Evolutionary conservation across 2,797 vertebrate genomes (phyloP).

Genomic region (Glossophaga mutica): DNA sequence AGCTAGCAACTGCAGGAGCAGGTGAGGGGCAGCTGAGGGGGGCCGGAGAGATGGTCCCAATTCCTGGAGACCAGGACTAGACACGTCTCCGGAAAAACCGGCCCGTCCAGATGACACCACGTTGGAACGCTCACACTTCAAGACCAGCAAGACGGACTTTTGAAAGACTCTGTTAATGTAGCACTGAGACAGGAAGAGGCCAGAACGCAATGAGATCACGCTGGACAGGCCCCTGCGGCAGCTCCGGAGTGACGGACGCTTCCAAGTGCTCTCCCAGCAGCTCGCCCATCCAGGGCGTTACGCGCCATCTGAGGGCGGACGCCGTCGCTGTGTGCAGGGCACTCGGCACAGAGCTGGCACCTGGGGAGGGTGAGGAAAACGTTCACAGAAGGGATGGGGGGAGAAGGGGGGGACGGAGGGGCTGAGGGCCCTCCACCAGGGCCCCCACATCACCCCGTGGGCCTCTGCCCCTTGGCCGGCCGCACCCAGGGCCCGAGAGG

Average conservation of each 20-base stretch:
- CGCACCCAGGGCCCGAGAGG: not conserved
- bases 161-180: not conserved
- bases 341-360: not conserved
- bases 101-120: not conserved
- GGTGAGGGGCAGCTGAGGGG: not conserved
- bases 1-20: too few relatives aligned
- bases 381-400: not conserved
- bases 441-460: too few relatives aligned
- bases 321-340: not conserved
- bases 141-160: not conserved
- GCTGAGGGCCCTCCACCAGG: fast-evolving
- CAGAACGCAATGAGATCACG: not conserved
- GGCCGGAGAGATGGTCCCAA: not conserved
- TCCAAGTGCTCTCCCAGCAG: not conserved
- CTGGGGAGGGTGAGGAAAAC: not conserved
- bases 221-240: not conserved
- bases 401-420: not conserved
- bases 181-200: not conserved
- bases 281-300: not conserved
- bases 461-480: not conserved
- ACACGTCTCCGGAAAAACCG: not conserved
- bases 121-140: not conserved
- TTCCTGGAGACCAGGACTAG: not conserved
- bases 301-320: not conserved
- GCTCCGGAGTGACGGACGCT: not conserved